Conservation (phyloP, 2,888 invertebrate genomes). For the Philereme transversata region DNA sequence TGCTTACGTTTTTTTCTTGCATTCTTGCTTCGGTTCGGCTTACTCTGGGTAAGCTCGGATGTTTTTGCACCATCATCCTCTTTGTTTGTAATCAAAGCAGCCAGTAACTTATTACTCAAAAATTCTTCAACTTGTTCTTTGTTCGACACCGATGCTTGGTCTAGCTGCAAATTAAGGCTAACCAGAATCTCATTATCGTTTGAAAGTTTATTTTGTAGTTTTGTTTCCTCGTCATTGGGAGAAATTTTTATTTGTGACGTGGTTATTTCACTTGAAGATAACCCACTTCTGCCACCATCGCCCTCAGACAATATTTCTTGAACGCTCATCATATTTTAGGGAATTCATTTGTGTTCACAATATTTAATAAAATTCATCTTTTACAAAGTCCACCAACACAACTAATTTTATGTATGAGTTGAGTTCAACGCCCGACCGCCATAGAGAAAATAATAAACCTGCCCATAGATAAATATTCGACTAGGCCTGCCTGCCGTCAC, state of each 20-base stretch:
- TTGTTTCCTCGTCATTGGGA: constrained; percentile 45
- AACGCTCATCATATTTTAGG: constrained; percentile 50
- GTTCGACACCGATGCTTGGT: constrained; percentile 12
- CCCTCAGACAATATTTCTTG: constrained; percentile 49
- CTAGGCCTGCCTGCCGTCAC: no score
- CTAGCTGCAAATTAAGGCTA: constrained; percentile 1
- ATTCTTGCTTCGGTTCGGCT: constrained; percentile 55
- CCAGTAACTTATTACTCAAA: constrained; percentile 19
- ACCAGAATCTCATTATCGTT: not conserved
- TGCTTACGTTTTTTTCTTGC: constrained; percentile 62
- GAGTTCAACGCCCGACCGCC: constrained; percentile 29
- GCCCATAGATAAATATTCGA: no score
- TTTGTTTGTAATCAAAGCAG: constrained; percentile 39
- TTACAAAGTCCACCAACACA: constrained; percentile 10
- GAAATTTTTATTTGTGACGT: constrained; percentile 52
- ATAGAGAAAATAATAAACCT: not conserved
- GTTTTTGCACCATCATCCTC: constrained; percentile 41
- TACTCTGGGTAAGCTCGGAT: constrained; percentile 32
- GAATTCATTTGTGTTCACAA: constrained; percentile 10
- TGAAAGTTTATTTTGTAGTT: constrained; percentile 30
- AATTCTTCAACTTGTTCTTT: constrained; percentile 16
- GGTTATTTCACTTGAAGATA: constrained; percentile 48
- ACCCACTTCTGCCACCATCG: constrained; percentile 47
- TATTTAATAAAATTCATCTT: constrained; percentile 8
- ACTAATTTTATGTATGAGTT: constrained; percentile 31